These are phyloP conservation scores for Nothoprocta pentlandii DNA, from an alignment of 2,113 vertebrate species.

Conservation along the genomic window DNA sequence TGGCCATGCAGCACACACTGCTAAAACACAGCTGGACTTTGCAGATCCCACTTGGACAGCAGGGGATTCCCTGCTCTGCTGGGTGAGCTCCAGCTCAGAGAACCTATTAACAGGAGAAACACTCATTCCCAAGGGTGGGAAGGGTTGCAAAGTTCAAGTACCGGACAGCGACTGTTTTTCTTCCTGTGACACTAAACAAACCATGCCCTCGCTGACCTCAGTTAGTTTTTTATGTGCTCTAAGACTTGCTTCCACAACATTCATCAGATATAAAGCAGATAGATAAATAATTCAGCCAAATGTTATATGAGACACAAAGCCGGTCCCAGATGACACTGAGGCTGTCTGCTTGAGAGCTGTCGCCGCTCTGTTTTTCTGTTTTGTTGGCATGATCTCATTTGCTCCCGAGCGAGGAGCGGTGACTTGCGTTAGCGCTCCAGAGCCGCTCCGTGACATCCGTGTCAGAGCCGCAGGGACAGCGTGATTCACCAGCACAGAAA, in stretches of 20 bases:
- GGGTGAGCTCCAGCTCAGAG: not conserved
- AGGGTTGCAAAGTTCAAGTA: not conserved
- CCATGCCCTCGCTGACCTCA: not conserved
- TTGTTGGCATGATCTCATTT: not conserved
- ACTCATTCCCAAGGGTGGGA: not conserved
- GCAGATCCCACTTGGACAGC: not conserved
- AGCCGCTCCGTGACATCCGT: not conserved
- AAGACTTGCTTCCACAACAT: not conserved
- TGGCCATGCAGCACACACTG: not conserved
- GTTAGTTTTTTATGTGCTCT: not conserved
- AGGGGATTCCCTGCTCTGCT: not conserved
- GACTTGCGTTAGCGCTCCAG: too few relatives aligned
- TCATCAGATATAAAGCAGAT: not conserved
- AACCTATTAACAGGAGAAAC: accelerated
- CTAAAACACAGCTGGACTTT: accelerated
- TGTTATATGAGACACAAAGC: not conserved
- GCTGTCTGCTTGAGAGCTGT: not conserved
- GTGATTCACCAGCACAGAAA: not conserved
- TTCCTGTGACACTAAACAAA: not conserved
- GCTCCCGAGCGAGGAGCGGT: too few relatives aligned
- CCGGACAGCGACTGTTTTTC: not conserved
- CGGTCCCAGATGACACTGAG: not conserved
- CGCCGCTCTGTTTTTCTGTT: accelerated
- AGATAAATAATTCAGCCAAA: not conserved
- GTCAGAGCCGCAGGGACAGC: too few relatives aligned